Evolutionary conservation across 2,113 vertebrate genomes (phyloP), one percentile per base, ranked within the genome.

Genomic region (Brevimyrus niger): DNA sequence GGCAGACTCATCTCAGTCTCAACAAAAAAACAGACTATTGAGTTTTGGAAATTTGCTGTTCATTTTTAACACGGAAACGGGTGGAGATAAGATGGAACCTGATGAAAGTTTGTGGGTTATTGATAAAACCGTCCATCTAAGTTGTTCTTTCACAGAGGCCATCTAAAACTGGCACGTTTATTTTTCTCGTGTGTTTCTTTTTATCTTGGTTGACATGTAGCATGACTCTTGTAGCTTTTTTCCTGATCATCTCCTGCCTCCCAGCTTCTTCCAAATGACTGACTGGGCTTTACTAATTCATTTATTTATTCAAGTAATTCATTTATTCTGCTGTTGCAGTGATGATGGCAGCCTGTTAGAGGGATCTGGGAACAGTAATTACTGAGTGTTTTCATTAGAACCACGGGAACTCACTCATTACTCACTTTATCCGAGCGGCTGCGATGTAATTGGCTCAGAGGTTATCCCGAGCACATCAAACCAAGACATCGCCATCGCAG

Each of bases 391-490:
- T 86, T 73, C 90, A 90, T 88, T 86, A 86, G 31, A 53, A 73
- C 87, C 80, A 8, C 46, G 13, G 87, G 53, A 88, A 88, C 53
- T 35, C 27, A 15, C 88, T 89, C 48, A 90, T 88, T 86, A 73
- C 53, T 85, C 55, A 85, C 93, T 95, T 94, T 94, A 94, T 94
- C 92, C 96, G 96, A 94, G 93, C 94, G 94, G 96, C 96, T 95
- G 95, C 80, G 91, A 93, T 95, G 93, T 95, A 96, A 97, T 96
- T 95, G 95, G 94, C 94, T 95, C 92, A 88, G 94, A 93, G 96
- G 95, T 95, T 95, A 95, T 96, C 94, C 94, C 89, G 94, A 92
- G 94, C 95, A 94, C 94, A 94, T 95, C 95, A 95, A 95, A 95
- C 93, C 91, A 92, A 94, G 95, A 94, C 95, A 95, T 96, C 92